Evolutionary conservation across 2,113 vertebrate species (phyloP).

Genomic region (Stegastes partitus): DNA sequence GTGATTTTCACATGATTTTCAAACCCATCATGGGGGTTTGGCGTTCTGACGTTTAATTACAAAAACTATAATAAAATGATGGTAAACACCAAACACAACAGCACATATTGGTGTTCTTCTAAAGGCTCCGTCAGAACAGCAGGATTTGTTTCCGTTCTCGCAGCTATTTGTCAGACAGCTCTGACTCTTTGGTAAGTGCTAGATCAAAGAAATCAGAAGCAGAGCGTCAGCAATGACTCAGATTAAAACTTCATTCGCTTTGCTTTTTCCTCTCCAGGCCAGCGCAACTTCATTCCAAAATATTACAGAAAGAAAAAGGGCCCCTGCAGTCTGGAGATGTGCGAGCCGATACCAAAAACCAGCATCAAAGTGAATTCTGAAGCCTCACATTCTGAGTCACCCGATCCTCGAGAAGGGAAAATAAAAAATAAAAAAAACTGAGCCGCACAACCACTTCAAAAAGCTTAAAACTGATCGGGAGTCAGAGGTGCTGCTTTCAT

Average conservation of each 20-base stretch:
- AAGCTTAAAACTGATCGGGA: slow-evolving; percentile 22
- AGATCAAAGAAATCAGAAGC: slow-evolving; percentile 60
- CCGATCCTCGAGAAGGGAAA: slow-evolving; percentile 12
- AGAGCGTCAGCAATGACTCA: slow-evolving; percentile 56
- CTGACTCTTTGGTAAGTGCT: slow-evolving; percentile 10
- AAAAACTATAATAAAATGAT: too few relatives aligned
- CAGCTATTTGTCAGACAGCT: slow-evolving; percentile 48
- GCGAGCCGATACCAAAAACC: slow-evolving; percentile 47
- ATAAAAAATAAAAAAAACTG: not conserved
- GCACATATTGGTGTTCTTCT: not conserved
- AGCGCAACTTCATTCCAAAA: slow-evolving; percentile 41
- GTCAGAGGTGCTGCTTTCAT: slow-evolving; percentile 13
- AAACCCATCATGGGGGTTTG: too few relatives aligned
- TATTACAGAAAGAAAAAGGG: slow-evolving; percentile 48
- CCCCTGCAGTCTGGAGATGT: slow-evolving; percentile 49
- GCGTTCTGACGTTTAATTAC: too few relatives aligned
- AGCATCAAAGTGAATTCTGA: slow-evolving; percentile 68
- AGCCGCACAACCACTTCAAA: slow-evolving; percentile 31
- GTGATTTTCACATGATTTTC: too few relatives aligned
- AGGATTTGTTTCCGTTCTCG: slow-evolving; percentile 30
- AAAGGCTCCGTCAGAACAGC: slow-evolving; percentile 26
- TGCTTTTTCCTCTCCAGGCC: slow-evolving; percentile 39
- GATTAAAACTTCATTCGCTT: slow-evolving; percentile 52
- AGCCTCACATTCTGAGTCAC: slow-evolving; percentile 47
- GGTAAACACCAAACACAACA: not conserved